Percentiles rank a stretch among this genome's conserved stretches.
phyloP scores from a whole-genome alignment of 92 coral and sea anemone species.

The Meandrina meandrites region DNA sequence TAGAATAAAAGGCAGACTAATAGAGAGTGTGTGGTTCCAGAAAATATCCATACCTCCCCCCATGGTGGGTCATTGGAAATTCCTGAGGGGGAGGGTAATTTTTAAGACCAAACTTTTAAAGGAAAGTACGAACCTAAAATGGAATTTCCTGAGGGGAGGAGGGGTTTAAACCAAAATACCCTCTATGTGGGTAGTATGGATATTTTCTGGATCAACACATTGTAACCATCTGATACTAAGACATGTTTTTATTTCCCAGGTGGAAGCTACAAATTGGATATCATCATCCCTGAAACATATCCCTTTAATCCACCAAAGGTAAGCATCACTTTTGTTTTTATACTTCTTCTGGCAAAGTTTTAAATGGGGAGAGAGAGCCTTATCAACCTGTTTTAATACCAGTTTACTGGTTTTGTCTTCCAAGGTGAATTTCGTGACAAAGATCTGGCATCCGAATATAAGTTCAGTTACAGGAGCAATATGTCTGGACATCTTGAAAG shows the following conservation, averaged over 20 bases:
- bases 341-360: background rate
- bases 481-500: conserved; percentile 93
- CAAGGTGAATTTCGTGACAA: conserved; percentile 89
- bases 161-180: too few species aligned
- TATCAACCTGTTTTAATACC: background rate
- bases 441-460: conserved; percentile 98
- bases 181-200: too few species aligned
- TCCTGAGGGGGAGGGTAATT: too few species aligned
- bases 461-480: conserved; percentile 99
- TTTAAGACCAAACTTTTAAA: too few species aligned
- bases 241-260: conserved; percentile 50
- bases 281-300: conserved; percentile 94
- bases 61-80: too few species aligned
- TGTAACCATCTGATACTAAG: background rate
- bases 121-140: too few species aligned
- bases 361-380: too few species aligned
- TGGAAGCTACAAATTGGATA: conserved; percentile 87
- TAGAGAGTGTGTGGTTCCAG: too few species aligned
- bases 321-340: background rate
- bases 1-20: too few species aligned
- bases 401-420: background rate
- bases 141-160: too few species aligned
- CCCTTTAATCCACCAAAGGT: conserved; percentile 99
- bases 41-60: too few species aligned
- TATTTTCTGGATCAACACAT: too few species aligned